Percentiles rank a stretch among this genome's conserved stretches.
Evolutionary conservation across 2,797 vertebrate genomes (phyloP).

Genomic region (Sebastes glaucus): DNA sequence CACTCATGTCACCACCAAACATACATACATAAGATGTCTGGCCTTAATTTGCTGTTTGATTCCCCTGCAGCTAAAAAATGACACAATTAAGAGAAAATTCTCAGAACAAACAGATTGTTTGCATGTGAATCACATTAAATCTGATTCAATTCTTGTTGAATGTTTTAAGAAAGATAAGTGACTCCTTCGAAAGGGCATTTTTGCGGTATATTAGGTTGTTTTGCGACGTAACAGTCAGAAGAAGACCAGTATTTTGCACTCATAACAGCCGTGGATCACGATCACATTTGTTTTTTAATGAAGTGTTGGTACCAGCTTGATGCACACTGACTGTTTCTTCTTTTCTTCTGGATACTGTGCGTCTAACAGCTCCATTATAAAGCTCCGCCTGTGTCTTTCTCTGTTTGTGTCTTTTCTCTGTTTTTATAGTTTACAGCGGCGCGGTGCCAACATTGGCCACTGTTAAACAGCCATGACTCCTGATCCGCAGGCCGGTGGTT

Average conservation of each 20-base stretch:
- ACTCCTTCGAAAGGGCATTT: neutral
- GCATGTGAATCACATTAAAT: neutral
- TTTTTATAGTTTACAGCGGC: constrained; percentile 30
- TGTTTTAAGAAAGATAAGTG: neutral
- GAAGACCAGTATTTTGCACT: neutral
- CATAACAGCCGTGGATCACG: neutral
- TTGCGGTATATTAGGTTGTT: neutral
- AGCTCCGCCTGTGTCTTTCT: constrained; percentile 24
- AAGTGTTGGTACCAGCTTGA: neutral
- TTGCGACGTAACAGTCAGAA: neutral
- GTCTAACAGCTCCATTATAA: constrained; percentile 1
- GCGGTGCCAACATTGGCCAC: constrained; percentile 66
- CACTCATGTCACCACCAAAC: neutral
- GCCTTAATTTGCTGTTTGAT: neutral
- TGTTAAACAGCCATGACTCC: constrained; percentile 75
- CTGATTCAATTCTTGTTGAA: fast-evolving
- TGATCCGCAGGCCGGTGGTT: constrained; percentile 69
- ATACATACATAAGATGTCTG: neutral
- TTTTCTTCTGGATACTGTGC: neutral
- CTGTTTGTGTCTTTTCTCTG: constrained; percentile 3
- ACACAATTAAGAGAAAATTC: neutral
- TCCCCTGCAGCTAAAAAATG: neutral
- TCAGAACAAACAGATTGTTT: neutral
- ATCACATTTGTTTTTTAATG: neutral
- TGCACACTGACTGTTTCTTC: neutral